Base-by-base conservation (phyloP, 2,888 invertebrate genomes). In the Dorcus hopei region DNA sequence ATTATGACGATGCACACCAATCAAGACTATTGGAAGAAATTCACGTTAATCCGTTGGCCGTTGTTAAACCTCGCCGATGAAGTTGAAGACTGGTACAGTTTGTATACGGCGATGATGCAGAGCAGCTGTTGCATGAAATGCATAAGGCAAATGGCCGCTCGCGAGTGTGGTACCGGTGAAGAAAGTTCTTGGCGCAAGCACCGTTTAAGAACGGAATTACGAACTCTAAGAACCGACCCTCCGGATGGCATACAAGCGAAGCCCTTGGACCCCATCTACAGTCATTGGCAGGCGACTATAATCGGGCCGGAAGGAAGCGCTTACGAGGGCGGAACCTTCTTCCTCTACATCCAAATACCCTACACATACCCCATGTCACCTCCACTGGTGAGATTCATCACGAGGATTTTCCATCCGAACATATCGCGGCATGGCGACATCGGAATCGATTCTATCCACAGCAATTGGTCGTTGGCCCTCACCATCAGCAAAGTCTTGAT, bases 401-500 rank as follows among this genome's bases (percentile, higher is more conserved):
- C 96, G 0, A 93, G 91, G 78, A 92, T 97, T 68, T 86, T 95
- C 70, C 97, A 97, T 80, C 96, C 96, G 5, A 97, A 97, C 80
- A 91, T 97, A 55, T 95, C 94, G 3, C 85, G 95, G 0, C 96
- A 97, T 78, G 96, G 96, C 2, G 95, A 96, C 79, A 93, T 97
- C 50, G 96, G 97, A 58, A 90, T 97, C 64, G 96, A 97, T 81
- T 94, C 93, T 8, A 93, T 97, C 68, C 92, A 93, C 71, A 93
- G 95, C 80, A 97, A 97, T 80, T 97, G 96, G 96, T 94, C 94
- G n/a, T 80, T 95, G 61, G 95, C 95, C 1, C 80, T 96, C 63
- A 95, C 95, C 43, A 89, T 96, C 72, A 90, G 92, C 65, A 96
- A 93, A 76, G 88, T 94, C 58, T 84, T 94, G 67, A 87, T 94